Evolutionary conservation across 2,888 invertebrate genomes (phyloP).

Genomic region (Aphidoletes aphidimyza): DNA sequence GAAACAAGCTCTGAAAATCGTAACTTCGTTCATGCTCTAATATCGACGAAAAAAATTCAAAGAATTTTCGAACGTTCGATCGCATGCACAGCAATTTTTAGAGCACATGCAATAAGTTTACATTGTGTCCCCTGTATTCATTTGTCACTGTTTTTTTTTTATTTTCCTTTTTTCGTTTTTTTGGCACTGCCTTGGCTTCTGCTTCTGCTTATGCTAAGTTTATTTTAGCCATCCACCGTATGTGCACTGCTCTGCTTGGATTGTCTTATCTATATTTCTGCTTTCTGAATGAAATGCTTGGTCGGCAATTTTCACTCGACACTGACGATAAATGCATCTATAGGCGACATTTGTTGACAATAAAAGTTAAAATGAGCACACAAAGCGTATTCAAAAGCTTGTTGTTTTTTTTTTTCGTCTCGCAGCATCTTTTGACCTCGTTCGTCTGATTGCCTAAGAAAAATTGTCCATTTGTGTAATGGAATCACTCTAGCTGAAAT

Average conservation of each 20-base stretch:
- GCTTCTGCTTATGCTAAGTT: background rate
- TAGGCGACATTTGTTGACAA: constrained; percentile 43
- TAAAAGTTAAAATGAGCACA: background rate
- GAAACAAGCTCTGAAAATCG: background rate
- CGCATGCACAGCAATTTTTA: no score
- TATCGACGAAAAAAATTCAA: background rate
- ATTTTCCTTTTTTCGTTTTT: background rate
- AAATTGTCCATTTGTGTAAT: background rate
- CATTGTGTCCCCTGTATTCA: constrained; percentile 19
- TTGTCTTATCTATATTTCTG: background rate
- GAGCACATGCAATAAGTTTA: background rate
- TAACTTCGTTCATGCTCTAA: background rate
- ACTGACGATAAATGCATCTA: constrained; percentile 12
- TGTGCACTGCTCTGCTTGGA: background rate
- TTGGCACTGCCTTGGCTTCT: background rate
- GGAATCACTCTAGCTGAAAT: background rate
- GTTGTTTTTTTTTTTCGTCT: no score
- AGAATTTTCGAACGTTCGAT: background rate
- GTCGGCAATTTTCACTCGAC: background rate
- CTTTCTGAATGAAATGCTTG: background rate
- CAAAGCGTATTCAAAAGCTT: background rate
- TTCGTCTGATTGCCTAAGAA: background rate
- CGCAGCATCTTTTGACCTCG: background rate
- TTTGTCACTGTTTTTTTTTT: background rate
- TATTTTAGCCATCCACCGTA: background rate